Percentiles rank a stretch among this genome's conserved stretches.
phyloP scores from a whole-genome alignment of 2,888 invertebrate genomes.

The Sabatieria punctata region DNA sequence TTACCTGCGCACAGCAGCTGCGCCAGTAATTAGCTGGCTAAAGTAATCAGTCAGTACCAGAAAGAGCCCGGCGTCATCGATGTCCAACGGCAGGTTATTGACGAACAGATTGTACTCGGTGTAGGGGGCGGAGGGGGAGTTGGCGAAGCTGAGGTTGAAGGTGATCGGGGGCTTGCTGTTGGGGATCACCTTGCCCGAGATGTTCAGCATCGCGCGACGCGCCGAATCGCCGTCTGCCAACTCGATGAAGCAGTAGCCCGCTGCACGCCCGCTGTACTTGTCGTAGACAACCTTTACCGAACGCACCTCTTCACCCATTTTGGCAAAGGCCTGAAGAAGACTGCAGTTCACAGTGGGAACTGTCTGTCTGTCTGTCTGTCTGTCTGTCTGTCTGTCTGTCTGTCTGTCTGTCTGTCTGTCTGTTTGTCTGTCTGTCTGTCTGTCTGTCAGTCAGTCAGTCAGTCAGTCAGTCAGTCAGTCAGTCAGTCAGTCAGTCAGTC shows the following conservation, averaged over 20 bases:
- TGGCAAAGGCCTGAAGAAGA: constrained; percentile 19
- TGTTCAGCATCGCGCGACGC: constrained; percentile 32
- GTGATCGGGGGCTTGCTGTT: constrained; percentile 22
- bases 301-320: constrained; percentile 25
- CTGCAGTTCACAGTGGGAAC: not conserved
- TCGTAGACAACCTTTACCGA: constrained; percentile 23
- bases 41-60: too few species aligned
- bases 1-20: too few species aligned
- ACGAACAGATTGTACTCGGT: constrained; percentile 37
- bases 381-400: too few species aligned
- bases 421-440: too few species aligned
- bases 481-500: too few species aligned
- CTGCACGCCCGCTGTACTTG: constrained; percentile 27
- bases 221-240: constrained; percentile 32
- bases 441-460: too few species aligned
- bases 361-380: too few species aligned
- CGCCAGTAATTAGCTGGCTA: too few species aligned
- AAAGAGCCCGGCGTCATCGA: constrained; percentile 35
- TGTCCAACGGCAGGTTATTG: constrained; percentile 33
- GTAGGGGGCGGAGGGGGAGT: constrained; percentile 9
- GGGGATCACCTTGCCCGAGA: constrained; percentile 34
- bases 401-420: too few species aligned
- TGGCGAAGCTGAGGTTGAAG: constrained; percentile 12
- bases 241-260: constrained; percentile 37
- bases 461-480: too few species aligned